A percentile compares a stretch with the other conserved stretches of the same genome.
Conservation (phyloP, 2,888 invertebrate genomes). For the Acleris sparsana region DNA sequence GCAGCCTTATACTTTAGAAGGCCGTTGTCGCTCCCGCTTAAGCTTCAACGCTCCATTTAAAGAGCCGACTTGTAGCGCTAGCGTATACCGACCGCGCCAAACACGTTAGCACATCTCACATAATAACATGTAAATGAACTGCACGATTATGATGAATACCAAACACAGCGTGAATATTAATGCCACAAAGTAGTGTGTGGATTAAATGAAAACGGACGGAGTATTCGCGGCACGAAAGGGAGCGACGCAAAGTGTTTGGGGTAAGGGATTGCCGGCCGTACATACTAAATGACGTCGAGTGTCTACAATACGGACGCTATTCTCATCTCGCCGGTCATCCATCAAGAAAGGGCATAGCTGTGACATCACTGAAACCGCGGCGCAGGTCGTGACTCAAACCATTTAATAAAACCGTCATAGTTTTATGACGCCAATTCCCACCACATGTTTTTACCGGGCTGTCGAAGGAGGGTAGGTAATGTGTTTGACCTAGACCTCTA, state of each 20-base stretch:
- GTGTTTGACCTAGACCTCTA: too few relatives aligned
- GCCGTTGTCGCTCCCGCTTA: constrained; percentile 19
- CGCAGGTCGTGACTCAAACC: constrained; percentile 16
- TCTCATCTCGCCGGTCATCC: constrained; percentile 30
- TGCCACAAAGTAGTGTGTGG: constrained; percentile 55
- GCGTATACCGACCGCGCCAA: constrained; percentile 37
- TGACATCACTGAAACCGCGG: constrained; percentile 20
- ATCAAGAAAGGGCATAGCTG: constrained; percentile 20
- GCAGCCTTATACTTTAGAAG: constrained; percentile 19
- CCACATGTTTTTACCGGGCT: too few relatives aligned
- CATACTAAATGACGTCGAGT: constrained; percentile 18
- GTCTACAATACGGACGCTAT: constrained; percentile 9
- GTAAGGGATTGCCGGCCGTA: constrained; percentile 21
- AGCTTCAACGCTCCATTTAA: constrained; percentile 25
- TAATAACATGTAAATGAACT: constrained; percentile 76
- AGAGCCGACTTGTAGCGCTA: constrained; percentile 32
- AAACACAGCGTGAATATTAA: constrained; percentile 70
- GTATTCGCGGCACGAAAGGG: constrained; percentile 55
- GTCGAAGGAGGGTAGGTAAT: too few relatives aligned
- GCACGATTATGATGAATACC: constrained; percentile 71
- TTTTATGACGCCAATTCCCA: neutral
- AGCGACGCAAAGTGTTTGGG: constrained; percentile 46
- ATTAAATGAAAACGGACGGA: constrained; percentile 58
- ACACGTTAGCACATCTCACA: constrained; percentile 55
- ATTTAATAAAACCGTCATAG: constrained; percentile 8